A percentile compares a stretch with the other conserved stretches of the same genome.
Evolutionary conservation across 2,888 invertebrate genomes (phyloP).

Genomic region (Orthosia gracilis): DNA sequence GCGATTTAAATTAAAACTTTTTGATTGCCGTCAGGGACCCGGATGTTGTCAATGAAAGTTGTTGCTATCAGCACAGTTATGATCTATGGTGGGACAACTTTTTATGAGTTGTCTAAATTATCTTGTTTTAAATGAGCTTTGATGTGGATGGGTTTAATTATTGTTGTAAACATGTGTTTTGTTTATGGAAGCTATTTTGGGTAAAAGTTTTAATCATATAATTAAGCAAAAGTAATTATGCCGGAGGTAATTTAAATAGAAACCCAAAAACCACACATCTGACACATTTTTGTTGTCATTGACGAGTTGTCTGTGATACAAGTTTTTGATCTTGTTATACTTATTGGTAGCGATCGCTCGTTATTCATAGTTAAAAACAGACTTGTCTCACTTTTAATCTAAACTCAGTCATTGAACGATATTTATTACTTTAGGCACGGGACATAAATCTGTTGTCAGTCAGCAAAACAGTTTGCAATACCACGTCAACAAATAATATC

Average conservation of each 20-base stretch:
- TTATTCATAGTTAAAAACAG: not conserved
- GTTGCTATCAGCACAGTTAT: conserved; percentile 46
- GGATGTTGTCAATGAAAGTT: conserved; percentile 56
- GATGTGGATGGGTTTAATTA: conserved; percentile 54
- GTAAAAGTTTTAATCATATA: conserved; percentile 15
- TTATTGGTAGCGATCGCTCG: not conserved
- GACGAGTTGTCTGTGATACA: too few relatives aligned
- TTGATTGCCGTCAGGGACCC: conserved; percentile 41
- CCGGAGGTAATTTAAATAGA: not conserved
- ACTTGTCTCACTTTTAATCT: not conserved
- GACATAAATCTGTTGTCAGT: too few relatives aligned
- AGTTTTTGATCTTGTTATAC: not conserved
- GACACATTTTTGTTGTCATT: not conserved
- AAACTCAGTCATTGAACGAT: not conserved
- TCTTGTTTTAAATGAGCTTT: conserved; percentile 49
- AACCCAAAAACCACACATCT: too few relatives aligned
- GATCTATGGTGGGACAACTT: conserved; percentile 54
- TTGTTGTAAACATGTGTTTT: conserved; percentile 30
- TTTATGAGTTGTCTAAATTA: conserved; percentile 56
- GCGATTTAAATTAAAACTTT: conserved; percentile 63
- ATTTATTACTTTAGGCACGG: too few relatives aligned
- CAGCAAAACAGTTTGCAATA: too few relatives aligned
- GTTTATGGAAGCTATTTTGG: conserved; percentile 2
- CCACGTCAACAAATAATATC: too few relatives aligned
- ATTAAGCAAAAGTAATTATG: not conserved